Evolutionary conservation across 1,140 invertebrate genomes (phyloP).

Genomic region (Pogonus chalceus): DNA sequence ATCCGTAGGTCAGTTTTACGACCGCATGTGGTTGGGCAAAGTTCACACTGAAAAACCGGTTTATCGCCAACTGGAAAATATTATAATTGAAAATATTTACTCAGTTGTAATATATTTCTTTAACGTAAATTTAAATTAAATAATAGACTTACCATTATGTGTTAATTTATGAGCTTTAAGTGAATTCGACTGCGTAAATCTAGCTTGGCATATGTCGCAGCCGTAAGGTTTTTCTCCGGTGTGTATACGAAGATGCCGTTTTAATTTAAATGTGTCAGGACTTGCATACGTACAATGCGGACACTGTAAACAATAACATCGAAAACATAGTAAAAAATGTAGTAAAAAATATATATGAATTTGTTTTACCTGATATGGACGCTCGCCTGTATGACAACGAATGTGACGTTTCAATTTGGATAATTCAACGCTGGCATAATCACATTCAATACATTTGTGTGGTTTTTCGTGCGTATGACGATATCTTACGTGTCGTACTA

Average conservation of each 20-base stretch:
- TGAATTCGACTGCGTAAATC: conserved; percentile 95
- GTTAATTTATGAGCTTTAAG: conserved; percentile 89
- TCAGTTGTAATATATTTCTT: neutral
- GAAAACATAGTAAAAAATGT: conserved; percentile 11
- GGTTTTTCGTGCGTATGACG: conserved; percentile 92
- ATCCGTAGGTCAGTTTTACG: conserved; percentile 93
- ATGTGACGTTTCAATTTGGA: conserved; percentile 90
- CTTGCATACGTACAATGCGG: conserved; percentile 95
- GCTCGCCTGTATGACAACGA: conserved; percentile 82
- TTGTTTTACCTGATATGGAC: conserved; percentile 61
- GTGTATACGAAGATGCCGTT: conserved; percentile 89
- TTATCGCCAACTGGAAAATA: conserved; percentile 68
- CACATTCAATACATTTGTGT: conserved; percentile 88
- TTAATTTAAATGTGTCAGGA: conserved; percentile 94
- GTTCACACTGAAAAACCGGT: conserved; percentile 87
- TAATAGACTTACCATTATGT: conserved; percentile 67
- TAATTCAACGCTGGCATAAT: conserved; percentile 89
- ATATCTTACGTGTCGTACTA: conserved; percentile 86
- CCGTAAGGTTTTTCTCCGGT: conserved; percentile 89
- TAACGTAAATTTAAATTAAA: neutral
- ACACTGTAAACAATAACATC: conserved; percentile 50
- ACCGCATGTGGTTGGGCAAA: conserved; percentile 93
- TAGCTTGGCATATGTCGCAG: conserved; percentile 82
- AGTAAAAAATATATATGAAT: conserved; percentile 14
- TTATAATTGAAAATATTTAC: neutral